phyloP scores from a whole-genome alignment of 2,888 invertebrate species.

The Rhimphoctona megacephalus region DNA sequence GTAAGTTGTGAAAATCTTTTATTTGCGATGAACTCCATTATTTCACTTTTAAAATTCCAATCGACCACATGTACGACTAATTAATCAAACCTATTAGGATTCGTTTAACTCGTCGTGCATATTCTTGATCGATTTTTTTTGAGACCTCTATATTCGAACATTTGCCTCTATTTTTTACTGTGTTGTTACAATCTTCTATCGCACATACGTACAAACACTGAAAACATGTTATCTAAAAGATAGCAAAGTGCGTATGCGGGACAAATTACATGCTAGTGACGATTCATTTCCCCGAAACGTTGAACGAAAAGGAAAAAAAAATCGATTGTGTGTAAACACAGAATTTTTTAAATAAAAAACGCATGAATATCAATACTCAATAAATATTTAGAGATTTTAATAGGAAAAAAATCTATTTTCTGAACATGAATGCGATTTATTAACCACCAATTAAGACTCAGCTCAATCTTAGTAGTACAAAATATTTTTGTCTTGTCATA shows the following conservation, averaged over 20 bases:
- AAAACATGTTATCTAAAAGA: slow-evolving; percentile 48
- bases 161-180: neutral
- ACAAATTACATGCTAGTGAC: slow-evolving; percentile 39
- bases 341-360: neutral
- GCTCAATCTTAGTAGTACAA: neutral
- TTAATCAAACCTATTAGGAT: neutral
- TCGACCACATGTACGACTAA: neutral
- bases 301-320: neutral
- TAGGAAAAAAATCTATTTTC: neutral
- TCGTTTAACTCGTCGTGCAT: neutral
- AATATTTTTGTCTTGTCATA: neutral
- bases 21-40: neutral
- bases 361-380: neutral
- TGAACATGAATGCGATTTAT: neutral
- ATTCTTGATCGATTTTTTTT: neutral
- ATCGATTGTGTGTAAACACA: neutral
- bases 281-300: slow-evolving; percentile 20
- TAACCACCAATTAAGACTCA: neutral
- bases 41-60: neutral
- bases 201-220: slow-evolving; percentile 21
- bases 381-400: neutral
- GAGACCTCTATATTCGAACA: neutral
- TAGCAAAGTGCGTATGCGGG: slow-evolving; percentile 22
- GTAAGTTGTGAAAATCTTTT: neutral
- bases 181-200: slow-evolving; percentile 39